Conservation (phyloP, 2,113 vertebrate genomes). For the Nipponia nippon region DNA sequence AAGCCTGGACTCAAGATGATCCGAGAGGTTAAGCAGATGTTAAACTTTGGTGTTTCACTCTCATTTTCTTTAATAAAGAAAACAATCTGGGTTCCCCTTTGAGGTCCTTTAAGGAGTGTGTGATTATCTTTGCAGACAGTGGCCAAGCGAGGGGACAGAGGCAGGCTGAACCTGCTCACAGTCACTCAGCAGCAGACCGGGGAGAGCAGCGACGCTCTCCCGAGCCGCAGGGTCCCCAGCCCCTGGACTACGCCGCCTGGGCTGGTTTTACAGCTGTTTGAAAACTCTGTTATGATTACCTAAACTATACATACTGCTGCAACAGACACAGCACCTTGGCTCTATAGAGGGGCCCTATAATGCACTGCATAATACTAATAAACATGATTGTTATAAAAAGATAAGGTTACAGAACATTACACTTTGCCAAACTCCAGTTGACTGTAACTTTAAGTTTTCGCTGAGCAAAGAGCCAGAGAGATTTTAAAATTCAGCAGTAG, state of each 20-base stretch:
- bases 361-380: slow-evolving; percentile 1
- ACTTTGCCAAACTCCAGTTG: slow-evolving; percentile 30
- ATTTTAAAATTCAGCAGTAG: slow-evolving; percentile 77
- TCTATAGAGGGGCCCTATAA: background rate
- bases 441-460: slow-evolving; percentile 61
- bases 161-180: background rate
- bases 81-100: background rate
- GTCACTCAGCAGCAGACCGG: background rate
- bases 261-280: background rate
- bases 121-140: background rate
- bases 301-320: background rate
- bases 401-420: slow-evolving; percentile 31
- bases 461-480: slow-evolving; percentile 54
- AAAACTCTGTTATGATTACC: background rate
- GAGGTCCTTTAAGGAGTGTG: fast-evolving
- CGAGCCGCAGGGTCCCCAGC: background rate
- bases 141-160: background rate
- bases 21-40: background rate
- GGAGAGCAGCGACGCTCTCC: background rate
- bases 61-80: background rate
- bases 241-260: background rate
- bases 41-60: background rate
- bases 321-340: background rate
- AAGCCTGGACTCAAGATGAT: background rate
- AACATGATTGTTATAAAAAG: slow-evolving; percentile 53